A percentile compares a stretch with the other conserved stretches of the same genome.
Evolutionary conservation across 2,888 invertebrate genomes (phyloP).

Genomic region (Tetramorium bicarinatum): DNA sequence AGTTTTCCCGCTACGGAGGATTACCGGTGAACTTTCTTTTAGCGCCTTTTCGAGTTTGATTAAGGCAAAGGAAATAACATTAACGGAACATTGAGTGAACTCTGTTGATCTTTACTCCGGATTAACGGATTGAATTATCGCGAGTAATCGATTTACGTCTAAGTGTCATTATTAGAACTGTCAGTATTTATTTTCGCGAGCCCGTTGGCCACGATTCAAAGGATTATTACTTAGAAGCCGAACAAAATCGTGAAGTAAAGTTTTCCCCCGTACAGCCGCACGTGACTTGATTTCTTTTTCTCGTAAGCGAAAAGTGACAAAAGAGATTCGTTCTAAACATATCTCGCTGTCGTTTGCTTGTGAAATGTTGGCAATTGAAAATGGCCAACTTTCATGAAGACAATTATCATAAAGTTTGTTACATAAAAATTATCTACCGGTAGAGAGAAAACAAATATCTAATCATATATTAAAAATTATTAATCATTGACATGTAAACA

Average conservation of each 20-base stretch:
- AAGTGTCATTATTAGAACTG: conserved; percentile 15
- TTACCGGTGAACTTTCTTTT: conserved; percentile 17
- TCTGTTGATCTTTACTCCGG: conserved; percentile 15
- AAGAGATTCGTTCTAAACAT: conserved; percentile 16
- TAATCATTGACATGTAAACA: neutral
- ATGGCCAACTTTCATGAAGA: neutral
- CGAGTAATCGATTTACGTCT: conserved; percentile 25
- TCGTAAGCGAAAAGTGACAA: neutral
- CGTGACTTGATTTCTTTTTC: conserved; percentile 33
- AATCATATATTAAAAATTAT: neutral
- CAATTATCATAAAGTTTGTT: neutral
- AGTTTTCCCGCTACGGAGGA: neutral
- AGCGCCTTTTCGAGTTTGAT: conserved; percentile 7
- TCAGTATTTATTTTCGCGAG: neutral
- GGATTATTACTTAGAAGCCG: conserved; percentile 22
- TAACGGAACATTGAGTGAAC: neutral
- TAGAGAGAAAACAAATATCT: neutral
- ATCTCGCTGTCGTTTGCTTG: neutral
- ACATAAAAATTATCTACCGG: neutral
- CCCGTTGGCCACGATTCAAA: neutral
- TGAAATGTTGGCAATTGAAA: neutral
- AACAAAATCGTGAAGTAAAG: neutral
- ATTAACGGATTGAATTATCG: conserved; percentile 26
- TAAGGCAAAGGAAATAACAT: neutral
- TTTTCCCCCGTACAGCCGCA: neutral